Conservation (phyloP, 2,888 invertebrate species). For the Aelia acuminata region DNA sequence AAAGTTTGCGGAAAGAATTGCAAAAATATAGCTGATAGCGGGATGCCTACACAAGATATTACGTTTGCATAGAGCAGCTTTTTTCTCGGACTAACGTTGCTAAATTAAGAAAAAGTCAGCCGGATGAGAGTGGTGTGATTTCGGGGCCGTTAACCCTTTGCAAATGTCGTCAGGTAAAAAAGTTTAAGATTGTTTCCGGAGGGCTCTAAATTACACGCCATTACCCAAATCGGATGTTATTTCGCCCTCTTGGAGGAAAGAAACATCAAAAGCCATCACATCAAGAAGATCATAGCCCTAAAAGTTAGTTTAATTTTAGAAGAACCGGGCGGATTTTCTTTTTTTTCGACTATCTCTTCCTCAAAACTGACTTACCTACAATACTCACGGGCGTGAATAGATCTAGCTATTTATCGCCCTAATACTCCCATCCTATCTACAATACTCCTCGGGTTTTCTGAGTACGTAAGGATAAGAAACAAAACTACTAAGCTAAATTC, state of each 20-base stretch:
- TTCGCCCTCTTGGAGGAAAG: background rate
- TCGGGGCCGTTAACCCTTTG: constrained; percentile 5
- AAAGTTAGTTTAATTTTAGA: too few species aligned
- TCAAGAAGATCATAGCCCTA: too few species aligned
- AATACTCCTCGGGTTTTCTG: too few species aligned
- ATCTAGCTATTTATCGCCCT: too few species aligned
- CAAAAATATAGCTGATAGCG: background rate
- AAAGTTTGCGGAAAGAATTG: too few species aligned
- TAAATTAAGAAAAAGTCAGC: constrained; percentile 4
- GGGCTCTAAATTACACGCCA: background rate
- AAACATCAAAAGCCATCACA: background rate
- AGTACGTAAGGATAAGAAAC: too few species aligned
- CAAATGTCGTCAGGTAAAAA: constrained; percentile 18
- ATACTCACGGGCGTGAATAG: too few species aligned
- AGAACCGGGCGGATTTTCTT: too few species aligned
- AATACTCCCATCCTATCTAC: too few species aligned
- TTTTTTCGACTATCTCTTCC: too few species aligned
- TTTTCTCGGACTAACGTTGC: constrained; percentile 15
- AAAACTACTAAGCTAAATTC: too few species aligned
- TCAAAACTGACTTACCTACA: too few species aligned
- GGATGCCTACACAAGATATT: background rate
- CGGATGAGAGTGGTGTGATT: constrained; percentile 36
- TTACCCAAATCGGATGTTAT: background rate
- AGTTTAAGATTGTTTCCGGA: background rate
- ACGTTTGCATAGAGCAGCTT: constrained; percentile 16